Conservation (phyloP, 2,797 vertebrate species). For the Bufotes viridis region DNA sequence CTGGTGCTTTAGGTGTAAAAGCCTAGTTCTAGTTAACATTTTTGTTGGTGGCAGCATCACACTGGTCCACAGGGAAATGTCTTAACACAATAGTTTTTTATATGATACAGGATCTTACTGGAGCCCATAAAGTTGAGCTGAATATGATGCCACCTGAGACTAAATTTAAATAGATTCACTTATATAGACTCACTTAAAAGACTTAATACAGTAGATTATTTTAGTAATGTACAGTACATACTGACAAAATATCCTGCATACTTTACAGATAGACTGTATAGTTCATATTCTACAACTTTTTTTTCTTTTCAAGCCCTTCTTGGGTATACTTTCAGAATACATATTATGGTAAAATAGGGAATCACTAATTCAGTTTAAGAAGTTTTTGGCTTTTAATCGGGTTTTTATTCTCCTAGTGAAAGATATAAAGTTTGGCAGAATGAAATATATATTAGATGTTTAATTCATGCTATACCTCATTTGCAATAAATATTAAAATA, state of each 20-base stretch:
- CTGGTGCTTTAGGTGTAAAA: no score
- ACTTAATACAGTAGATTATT: no score
- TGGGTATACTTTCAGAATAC: conserved; percentile 9
- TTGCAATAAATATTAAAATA: conserved; percentile 54
- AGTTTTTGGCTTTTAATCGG: conserved; percentile 39
- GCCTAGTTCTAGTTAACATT: no score
- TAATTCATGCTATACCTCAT: conserved; percentile 53
- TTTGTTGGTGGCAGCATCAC: no score
- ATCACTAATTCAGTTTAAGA: conserved; percentile 33
- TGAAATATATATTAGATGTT: conserved; percentile 52
- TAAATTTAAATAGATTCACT: no score
- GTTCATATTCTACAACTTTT: neutral
- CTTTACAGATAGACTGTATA: neutral
- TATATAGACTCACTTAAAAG: no score
- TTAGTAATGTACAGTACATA: neutral
- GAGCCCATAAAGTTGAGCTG: no score
- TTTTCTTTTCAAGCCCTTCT: neutral
- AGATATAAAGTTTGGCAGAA: conserved; percentile 41
- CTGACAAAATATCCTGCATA: neutral
- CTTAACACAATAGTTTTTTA: no score
- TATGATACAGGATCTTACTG: no score
- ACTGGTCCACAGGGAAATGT: no score
- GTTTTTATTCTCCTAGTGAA: neutral
- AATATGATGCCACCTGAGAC: no score
- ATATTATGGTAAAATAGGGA: conserved; percentile 35